A percentile compares a stretch with the other conserved stretches of the same genome.
phyloP scores from a whole-genome alignment of 64 coral and sea anemone species.

The Actinia equina region DNA sequence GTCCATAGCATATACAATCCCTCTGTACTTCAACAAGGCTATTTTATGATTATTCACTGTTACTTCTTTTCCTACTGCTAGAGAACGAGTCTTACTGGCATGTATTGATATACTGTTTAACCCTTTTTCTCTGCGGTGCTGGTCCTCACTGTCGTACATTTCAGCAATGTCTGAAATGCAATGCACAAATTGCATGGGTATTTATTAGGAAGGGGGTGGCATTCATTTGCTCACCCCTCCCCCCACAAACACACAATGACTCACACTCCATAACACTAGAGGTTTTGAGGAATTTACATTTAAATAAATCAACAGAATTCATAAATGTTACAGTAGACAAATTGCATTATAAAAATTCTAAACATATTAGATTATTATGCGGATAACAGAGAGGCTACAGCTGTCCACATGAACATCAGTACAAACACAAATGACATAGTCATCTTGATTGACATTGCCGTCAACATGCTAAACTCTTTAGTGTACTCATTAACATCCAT shows the following conservation, averaged over 20 bases:
- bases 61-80: constrained; percentile 33
- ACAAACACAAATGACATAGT: constrained; percentile 63
- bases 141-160: not conserved
- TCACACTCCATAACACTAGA: too few relatives aligned
- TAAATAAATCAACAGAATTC: too few relatives aligned
- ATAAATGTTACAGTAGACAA: not conserved
- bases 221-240: not conserved
- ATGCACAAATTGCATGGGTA: not conserved
- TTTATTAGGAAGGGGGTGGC: not conserved
- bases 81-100: not conserved
- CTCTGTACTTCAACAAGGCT: constrained; percentile 75
- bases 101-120: not conserved
- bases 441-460: constrained; percentile 76
- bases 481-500: constrained; percentile 76
- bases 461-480: constrained; percentile 74
- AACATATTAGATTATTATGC: not conserved
- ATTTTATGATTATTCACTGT: constrained; percentile 63
- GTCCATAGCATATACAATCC: constrained; percentile 81
- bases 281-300: too few relatives aligned
- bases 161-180: constrained; percentile 13
- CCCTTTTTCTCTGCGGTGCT: not conserved
- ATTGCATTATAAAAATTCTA: not conserved
- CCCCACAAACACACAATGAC: too few relatives aligned
- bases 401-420: constrained; percentile 76
- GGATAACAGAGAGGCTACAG: constrained; percentile 60